Evolutionary conservation across 2,797 vertebrate species (phyloP).

Genomic region (Borostomias antarcticus): DNA sequence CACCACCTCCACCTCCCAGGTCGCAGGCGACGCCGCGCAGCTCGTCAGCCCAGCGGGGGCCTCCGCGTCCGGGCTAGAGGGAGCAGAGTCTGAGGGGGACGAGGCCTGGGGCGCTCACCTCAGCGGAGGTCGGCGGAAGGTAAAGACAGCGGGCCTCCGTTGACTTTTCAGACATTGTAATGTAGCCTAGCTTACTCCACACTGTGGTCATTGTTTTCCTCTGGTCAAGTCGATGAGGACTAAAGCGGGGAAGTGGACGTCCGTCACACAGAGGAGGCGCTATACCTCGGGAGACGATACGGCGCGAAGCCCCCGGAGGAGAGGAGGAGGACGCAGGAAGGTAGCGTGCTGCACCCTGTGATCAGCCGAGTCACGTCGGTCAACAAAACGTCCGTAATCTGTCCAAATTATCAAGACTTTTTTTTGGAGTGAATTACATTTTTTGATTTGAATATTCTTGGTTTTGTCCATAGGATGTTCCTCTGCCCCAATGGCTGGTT

Average conservation of each 20-base stretch:
- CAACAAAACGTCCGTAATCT: no score
- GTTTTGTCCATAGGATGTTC: conserved; percentile 12
- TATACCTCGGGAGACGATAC: not conserved
- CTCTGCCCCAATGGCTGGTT: conserved; percentile 72
- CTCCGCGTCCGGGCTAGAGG: no score
- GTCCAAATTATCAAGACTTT: no score
- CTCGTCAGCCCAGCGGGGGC: no score
- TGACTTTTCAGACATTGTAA: no score
- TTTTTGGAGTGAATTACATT: not conserved
- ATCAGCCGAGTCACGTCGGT: no score
- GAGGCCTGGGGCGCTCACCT: no score
- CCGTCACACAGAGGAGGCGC: not conserved
- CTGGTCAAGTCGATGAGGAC: not conserved
- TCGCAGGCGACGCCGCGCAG: no score
- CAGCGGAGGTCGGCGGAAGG: not conserved
- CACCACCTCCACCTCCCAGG: no score
- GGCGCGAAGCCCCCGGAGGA: not conserved
- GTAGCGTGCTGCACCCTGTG: not conserved
- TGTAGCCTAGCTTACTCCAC: no score
- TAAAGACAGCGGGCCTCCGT: not conserved
- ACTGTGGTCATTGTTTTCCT: not conserved
- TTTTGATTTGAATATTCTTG: not conserved
- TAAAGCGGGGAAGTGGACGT: not conserved
- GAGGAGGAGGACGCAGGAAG: not conserved
- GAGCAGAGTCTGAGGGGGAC: not conserved